Base-by-base conservation (phyloP, 1,140 invertebrate genomes). In the Panagrolaimus sp. region DNA sequence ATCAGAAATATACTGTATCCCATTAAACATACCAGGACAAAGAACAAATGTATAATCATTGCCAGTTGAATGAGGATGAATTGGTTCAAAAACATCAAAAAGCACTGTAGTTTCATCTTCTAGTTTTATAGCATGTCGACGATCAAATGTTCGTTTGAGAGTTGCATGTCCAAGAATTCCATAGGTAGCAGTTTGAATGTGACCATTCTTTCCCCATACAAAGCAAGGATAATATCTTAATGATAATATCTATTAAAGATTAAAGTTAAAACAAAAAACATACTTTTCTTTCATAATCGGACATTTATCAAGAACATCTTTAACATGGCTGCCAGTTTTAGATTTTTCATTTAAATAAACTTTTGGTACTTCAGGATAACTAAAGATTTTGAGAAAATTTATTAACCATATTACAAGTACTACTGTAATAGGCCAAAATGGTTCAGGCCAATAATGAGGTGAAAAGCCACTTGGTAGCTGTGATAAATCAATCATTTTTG, bases 191-290 rank as follows among this genome's bases (percentile, higher is more conserved):
- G 92, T 94, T 82, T 95, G 92, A 25, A 94, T 87, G 84, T 95
- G 92, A 5, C 92, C 92, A 84, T 91, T 93, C 79, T 92, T 92
- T 53, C 92, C 92, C 92, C 92, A 95, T 75, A 95, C 81, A 69
- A 90, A 85, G n/a, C 92, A 91, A 53, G 92, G 92, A 72, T 89
- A 86, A 83, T 93, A 95, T 48, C 92, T 95, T 84, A 48, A 89
- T 87, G 68, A 73, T 78, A 78, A 73, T 74, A 78, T 38, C 2
- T 47, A 69, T 72, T 65, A 63, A 63, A n/a, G n/a, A 8, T 61
- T 7, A 75, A 14, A 16, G 66, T 38, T 44, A 9, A 11, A n/a
- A 16, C 9, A 38, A 20, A 51, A 43, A 45, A 72, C 66, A 76
- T 44, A 76, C 77, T 64, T 53, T 74, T 76, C 69, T 16, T 74